These are phyloP conservation scores for cat (Felis catus) DNA, from an alignment of 2,113 vertebrate species.

Conservation along the genomic window DNA sequence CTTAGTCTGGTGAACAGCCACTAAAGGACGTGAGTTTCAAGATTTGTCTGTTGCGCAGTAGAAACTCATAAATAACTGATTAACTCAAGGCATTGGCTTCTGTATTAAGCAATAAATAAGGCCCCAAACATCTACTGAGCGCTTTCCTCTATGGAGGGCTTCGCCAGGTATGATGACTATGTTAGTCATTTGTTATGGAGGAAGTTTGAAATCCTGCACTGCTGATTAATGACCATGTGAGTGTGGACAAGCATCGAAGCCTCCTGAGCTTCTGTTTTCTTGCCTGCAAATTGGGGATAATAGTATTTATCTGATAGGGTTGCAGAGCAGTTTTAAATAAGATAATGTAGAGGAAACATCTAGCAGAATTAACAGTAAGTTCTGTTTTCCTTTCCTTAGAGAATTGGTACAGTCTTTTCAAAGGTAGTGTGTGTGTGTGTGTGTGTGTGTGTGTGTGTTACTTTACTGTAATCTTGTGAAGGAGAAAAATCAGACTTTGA, in stretches of 20 bases:
- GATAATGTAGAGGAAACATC: neutral
- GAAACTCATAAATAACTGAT: neutral
- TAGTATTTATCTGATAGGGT: neutral
- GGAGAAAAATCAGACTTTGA: neutral
- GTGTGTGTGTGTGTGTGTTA: neutral
- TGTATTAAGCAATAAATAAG: neutral
- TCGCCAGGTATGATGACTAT: neutral
- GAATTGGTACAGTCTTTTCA: neutral
- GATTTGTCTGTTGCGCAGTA: neutral
- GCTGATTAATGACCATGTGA: neutral
- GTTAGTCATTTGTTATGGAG: neutral
- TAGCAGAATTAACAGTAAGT: neutral
- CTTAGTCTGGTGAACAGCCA: neutral
- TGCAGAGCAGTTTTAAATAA: neutral
- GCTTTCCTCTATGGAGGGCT: neutral
- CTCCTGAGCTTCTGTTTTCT: neutral
- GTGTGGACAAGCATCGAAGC: neutral
- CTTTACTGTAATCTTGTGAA: neutral
- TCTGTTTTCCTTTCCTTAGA: neutral
- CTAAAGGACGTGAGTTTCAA: neutral
- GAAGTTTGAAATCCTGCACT: neutral
- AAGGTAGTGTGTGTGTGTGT: neutral
- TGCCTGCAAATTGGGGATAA: neutral
- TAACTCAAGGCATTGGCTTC: neutral
- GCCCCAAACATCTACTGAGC: neutral